Conservation (phyloP, 2,888 invertebrate genomes). For the Tanypteryx hageni region DNA sequence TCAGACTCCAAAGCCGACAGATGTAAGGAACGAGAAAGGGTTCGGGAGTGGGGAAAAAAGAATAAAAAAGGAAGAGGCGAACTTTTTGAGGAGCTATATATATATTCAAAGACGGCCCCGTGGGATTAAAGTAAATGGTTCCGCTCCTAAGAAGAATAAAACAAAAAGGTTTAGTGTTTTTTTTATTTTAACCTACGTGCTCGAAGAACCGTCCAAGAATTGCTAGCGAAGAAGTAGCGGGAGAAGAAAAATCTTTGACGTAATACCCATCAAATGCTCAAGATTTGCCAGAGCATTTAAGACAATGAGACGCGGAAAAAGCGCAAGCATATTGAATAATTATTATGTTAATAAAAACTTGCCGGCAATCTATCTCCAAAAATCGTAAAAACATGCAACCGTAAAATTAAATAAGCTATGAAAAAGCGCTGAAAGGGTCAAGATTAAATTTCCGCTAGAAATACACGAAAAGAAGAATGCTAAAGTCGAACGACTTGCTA, state of each 20-base stretch:
- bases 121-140: constrained; percentile 49
- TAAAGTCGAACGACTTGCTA: too few relatives aligned
- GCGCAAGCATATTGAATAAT: not conserved
- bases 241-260: not conserved
- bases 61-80: constrained; percentile 41
- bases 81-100: constrained; percentile 57
- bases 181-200: constrained; percentile 7
- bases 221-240: not conserved
- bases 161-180: not conserved
- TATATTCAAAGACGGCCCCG: constrained; percentile 53
- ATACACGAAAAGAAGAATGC: too few relatives aligned
- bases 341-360: too few relatives aligned
- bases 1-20: not conserved
- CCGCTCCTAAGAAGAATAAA: not conserved
- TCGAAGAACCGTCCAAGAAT: constrained; percentile 38
- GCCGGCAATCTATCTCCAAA: too few relatives aligned
- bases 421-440: too few relatives aligned
- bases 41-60: constrained; percentile 35
- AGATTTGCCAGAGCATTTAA: not conserved
- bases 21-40: not conserved
- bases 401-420: too few relatives aligned
- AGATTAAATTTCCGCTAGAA: too few relatives aligned
- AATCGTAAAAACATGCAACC: too few relatives aligned
- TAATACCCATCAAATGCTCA: not conserved
- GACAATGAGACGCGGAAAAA: not conserved